Evolutionary conservation across 2,888 invertebrate species (phyloP).

Genomic region (Apodemia duryi): DNA sequence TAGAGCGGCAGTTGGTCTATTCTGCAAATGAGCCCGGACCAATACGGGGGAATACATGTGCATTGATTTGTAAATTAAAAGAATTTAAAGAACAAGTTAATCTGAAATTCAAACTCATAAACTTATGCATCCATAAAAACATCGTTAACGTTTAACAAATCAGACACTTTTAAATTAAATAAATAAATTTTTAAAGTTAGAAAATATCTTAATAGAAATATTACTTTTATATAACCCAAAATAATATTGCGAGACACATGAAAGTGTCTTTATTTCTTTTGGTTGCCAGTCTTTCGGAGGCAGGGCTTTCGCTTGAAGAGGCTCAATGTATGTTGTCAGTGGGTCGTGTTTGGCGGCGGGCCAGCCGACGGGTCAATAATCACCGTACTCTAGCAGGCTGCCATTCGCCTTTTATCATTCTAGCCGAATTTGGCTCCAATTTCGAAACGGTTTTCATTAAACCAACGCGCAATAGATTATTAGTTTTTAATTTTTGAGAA

Average conservation of each 20-base stretch:
- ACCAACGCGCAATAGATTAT: neutral
- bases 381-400: conserved; percentile 15
- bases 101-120: no score
- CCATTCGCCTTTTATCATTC: conserved; percentile 6
- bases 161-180: no score
- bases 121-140: no score
- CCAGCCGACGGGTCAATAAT: conserved; percentile 26
- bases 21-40: no score
- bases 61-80: no score
- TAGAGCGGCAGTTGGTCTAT: no score
- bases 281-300: conserved; percentile 12
- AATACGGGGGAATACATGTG: no score
- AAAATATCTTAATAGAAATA: no score
- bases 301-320: conserved; percentile 17
- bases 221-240: no score
- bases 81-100: no score
- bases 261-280: conserved; percentile 14
- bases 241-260: neutral
- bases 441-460: conserved; percentile 1
- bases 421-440: neutral
- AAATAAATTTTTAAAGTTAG: no score
- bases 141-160: no score
- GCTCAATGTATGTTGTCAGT: conserved; percentile 22
- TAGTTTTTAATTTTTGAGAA: neutral
- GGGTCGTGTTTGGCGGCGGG: conserved; percentile 23